Evolutionary conservation across 2,113 vertebrate genomes (phyloP).

Genomic region (Petrocephalus zakoni): DNA sequence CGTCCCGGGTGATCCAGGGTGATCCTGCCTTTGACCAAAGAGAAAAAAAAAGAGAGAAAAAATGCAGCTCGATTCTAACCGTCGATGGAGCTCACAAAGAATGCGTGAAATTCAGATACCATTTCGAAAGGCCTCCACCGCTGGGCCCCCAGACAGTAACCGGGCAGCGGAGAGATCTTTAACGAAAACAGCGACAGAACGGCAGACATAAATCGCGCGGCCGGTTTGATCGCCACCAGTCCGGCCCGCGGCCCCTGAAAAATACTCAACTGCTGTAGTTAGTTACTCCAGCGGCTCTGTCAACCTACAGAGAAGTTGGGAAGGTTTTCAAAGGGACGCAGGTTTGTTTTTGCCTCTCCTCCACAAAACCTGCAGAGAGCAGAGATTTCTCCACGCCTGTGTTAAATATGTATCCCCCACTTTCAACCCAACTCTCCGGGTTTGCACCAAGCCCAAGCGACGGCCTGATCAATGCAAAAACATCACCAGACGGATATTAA

Average conservation of each 20-base stretch:
- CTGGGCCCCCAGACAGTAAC: constrained; percentile 46
- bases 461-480: constrained; percentile 70
- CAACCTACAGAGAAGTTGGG: neutral
- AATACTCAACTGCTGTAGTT: neutral
- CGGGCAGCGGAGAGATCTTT: neutral
- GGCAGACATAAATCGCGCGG: constrained; percentile 38
- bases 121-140: constrained; percentile 60
- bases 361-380: neutral
- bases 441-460: constrained; percentile 42
- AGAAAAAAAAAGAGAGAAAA: constrained; percentile 26
- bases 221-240: constrained; percentile 26
- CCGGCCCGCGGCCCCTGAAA: neutral
- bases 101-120: constrained; percentile 68
- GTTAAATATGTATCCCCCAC: neutral
- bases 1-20: constrained; percentile 53
- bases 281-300: neutral
- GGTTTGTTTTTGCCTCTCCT: neutral
- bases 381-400: neutral
- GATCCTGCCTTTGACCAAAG: constrained; percentile 32
- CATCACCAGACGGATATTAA: constrained; percentile 67
- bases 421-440: neutral
- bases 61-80: constrained; percentile 51
- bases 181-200: constrained; percentile 19
- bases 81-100: constrained; percentile 63
- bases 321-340: neutral